Base-by-base conservation (phyloP, 2,888 invertebrate species). In the Epicampocera succincta region DNA sequence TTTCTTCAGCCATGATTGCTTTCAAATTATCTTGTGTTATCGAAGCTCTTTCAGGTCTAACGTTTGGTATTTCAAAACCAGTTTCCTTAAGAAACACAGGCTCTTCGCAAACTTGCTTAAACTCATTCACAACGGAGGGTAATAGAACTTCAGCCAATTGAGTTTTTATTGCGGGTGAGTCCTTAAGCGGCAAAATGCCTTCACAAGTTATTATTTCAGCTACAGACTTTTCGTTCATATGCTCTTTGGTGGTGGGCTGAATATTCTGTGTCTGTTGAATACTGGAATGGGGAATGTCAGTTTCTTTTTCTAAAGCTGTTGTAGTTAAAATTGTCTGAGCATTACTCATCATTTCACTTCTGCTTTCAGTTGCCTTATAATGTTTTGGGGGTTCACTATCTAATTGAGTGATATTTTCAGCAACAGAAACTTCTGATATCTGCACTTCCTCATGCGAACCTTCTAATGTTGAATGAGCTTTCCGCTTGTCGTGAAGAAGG, bases 1-100 rank as follows among this genome's bases (percentile, higher is more conserved):
- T 83, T 83, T 90, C 89, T 66, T 90, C 87, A 0, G 87, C 86
- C 13, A 86, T 21, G 6, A 87, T 42, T 3, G 87, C 84, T 52
- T 84, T 85, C 1, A 85, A 74, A 48, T 86, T 85, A n/a, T 83
- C 84, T 17, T 83, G 83, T 9, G 85, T 69, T 13, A 86, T 40
- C 33, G 52, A 40, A 11, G 88, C 89, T 21, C 46, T 85, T 40
- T 80, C 83, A 1, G 61, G 19, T 17, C 74, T 65, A 0, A 56
- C 4, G 11, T 50, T 19, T 4, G 73, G 17, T 9, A 80, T 66
- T 42, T 69, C 40, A 2, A 78, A 9, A 2, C 19, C 1, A 0
- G 52, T 33, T 66, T 82, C 82, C 56, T 78, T 82, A 0, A 48
- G 13, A 52, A 48, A 82, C 11, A 87, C 65, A 1, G 76, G 61